These are phyloP conservation scores for Tachysurus fulvidraco DNA, from an alignment of 2,113 vertebrate species.

Conservation along the genomic window DNA sequence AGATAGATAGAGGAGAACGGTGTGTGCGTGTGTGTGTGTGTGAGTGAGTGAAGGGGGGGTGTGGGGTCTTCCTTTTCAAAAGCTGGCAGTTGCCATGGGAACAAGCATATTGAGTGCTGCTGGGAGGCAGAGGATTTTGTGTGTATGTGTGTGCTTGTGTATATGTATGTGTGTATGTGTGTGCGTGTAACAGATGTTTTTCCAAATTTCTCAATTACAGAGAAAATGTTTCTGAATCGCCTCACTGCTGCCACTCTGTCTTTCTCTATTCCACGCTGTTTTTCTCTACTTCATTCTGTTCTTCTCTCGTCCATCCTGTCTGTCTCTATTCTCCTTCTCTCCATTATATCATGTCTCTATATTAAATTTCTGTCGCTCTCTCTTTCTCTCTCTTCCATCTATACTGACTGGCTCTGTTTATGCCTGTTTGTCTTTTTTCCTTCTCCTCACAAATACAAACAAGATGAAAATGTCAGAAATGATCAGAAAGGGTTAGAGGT, in stretches of 20 bases:
- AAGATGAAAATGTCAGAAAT: slow-evolving; percentile 16
- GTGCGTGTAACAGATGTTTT: slow-evolving; percentile 31
- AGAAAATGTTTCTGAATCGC: slow-evolving; percentile 30
- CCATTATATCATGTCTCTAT: not conserved
- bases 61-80: slow-evolving; percentile 65
- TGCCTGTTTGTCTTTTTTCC: not conserved
- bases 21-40: not conserved
- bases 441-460: slow-evolving; percentile 1
- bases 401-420: slow-evolving; percentile 10
- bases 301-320: not conserved
- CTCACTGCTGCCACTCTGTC: slow-evolving; percentile 8
- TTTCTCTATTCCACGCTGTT: not conserved
- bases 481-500: not conserved
- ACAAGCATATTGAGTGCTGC: slow-evolving; percentile 71
- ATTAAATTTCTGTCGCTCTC: not conserved
- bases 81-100: slow-evolving; percentile 76
- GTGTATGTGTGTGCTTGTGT: not conserved
- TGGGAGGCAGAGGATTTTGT: slow-evolving; percentile 62
- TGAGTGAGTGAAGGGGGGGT: not conserved
- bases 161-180: not conserved
- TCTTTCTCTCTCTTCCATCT: not conserved
- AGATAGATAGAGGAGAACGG: not conserved
- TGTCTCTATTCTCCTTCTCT: not conserved
- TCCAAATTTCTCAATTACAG: slow-evolving; percentile 30
- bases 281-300: slow-evolving; percentile 9